Conservation (phyloP, 92 coral and sea anemone genomes). For the Virgularia gustaviana region DNA sequence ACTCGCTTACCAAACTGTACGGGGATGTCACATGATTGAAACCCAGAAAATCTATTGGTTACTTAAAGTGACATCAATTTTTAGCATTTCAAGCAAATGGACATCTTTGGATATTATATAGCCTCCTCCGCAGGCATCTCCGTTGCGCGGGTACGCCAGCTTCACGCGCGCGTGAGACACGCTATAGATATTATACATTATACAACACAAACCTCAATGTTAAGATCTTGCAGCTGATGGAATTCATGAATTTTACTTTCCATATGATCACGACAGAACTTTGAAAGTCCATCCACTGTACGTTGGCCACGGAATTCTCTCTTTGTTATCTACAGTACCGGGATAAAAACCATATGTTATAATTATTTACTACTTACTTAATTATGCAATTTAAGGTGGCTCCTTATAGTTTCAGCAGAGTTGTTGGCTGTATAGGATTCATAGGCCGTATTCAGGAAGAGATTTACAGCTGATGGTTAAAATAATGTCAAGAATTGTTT, state of each 20-base stretch:
- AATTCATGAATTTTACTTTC: conserved; percentile 64
- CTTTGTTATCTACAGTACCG: conserved; percentile 53
- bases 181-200: neutral
- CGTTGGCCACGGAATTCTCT: conserved; percentile 95
- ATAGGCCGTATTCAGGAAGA: too few relatives aligned
- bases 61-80: too few relatives aligned
- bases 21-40: too few relatives aligned
- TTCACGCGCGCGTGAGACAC: too few relatives aligned
- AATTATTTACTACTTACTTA: neutral
- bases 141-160: too few relatives aligned
- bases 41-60: too few relatives aligned
- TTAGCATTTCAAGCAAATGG: too few relatives aligned
- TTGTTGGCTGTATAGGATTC: too few relatives aligned
- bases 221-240: conserved; percentile 75
- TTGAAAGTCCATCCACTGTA: conserved; percentile 94
- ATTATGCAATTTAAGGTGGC: neutral
- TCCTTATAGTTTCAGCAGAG: neutral
- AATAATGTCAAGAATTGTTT: too few relatives aligned
- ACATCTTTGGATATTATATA: neutral
- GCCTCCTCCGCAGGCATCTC: too few relatives aligned
- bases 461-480: too few relatives aligned
- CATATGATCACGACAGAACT: conserved; percentile 82
- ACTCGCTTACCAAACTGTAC: too few relatives aligned
- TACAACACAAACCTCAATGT: conserved; percentile 58
- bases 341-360: neutral